Percentiles rank a stretch among this genome's conserved stretches.
Evolutionary conservation across 2,113 vertebrate species (phyloP).

Genomic region (Tupaia tana): DNA sequence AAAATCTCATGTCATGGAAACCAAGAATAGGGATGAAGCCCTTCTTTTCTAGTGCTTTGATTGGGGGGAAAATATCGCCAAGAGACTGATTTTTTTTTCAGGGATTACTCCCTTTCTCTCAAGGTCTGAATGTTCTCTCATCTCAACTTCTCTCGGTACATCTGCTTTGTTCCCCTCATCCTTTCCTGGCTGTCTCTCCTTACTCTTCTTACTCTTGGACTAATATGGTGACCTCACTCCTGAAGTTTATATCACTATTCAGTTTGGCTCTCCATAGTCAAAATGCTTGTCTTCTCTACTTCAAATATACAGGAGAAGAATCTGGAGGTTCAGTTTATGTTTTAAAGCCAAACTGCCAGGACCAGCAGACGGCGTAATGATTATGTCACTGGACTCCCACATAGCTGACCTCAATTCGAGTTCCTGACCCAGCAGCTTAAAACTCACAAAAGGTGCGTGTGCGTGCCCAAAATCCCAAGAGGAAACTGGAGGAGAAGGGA

Average conservation of each 20-base stretch:
- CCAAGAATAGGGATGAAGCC: background rate
- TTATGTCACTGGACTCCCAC: too few species aligned
- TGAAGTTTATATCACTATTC: background rate
- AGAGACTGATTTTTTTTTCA: background rate
- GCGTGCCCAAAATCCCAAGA: too few species aligned
- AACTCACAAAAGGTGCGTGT: too few species aligned
- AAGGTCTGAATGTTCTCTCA: background rate
- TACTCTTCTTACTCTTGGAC: background rate
- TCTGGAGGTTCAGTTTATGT: background rate
- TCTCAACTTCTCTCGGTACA: background rate
- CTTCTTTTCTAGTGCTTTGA: background rate
- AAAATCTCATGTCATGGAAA: background rate
- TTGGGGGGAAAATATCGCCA: background rate
- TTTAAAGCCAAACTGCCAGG: background rate
- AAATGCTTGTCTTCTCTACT: background rate
- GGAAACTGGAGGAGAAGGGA: too few species aligned
- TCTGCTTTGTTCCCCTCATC: background rate
- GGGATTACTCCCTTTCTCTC: background rate
- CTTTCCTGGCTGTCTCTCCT: background rate
- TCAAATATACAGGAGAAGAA: background rate
- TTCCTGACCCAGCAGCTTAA: too few species aligned
- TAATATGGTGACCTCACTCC: background rate
- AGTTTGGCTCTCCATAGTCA: background rate
- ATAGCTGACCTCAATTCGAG: too few species aligned
- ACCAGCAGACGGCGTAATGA: too few species aligned